Evolutionary conservation across 2,888 invertebrate species (phyloP).

Genomic region (Digitonthophagus gazella): DNA sequence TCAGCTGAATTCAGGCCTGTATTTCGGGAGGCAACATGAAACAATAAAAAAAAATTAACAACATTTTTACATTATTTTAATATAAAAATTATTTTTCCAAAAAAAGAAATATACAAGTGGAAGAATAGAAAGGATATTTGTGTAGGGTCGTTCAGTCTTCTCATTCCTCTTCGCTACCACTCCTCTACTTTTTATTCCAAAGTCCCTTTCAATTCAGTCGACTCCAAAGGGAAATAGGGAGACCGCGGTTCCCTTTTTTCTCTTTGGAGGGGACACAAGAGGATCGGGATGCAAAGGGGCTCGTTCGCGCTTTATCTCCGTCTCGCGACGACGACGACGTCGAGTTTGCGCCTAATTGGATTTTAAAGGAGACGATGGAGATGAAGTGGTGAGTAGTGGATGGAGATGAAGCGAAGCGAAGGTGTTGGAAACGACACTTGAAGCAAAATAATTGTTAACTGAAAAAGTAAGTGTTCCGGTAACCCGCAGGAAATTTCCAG

Average conservation of each 20-base stretch:
- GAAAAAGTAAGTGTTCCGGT: background rate
- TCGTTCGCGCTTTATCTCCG: background rate
- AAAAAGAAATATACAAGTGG: background rate
- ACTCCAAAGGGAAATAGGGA: background rate
- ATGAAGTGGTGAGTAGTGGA: background rate
- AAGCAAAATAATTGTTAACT: background rate
- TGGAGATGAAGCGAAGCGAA: background rate
- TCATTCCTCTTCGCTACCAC: background rate
- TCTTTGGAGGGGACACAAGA: background rate
- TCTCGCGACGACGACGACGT: background rate
- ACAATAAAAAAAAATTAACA: constrained; percentile 44
- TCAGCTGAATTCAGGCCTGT: constrained; percentile 63
- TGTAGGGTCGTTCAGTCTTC: background rate
- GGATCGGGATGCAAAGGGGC: background rate
- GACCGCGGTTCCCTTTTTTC: background rate
- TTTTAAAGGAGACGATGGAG: background rate
- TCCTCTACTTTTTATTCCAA: background rate
- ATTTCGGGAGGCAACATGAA: constrained; percentile 52
- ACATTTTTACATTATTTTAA: background rate
- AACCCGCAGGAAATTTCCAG: background rate
- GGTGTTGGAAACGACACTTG: background rate
- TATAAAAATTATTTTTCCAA: too few relatives aligned
- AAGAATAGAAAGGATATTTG: background rate
- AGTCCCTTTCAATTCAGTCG: background rate
- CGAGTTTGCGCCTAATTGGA: background rate